Evolutionary conservation across 2,113 vertebrate genomes (phyloP).

Genomic region (Cephalophus harveyi): DNA sequence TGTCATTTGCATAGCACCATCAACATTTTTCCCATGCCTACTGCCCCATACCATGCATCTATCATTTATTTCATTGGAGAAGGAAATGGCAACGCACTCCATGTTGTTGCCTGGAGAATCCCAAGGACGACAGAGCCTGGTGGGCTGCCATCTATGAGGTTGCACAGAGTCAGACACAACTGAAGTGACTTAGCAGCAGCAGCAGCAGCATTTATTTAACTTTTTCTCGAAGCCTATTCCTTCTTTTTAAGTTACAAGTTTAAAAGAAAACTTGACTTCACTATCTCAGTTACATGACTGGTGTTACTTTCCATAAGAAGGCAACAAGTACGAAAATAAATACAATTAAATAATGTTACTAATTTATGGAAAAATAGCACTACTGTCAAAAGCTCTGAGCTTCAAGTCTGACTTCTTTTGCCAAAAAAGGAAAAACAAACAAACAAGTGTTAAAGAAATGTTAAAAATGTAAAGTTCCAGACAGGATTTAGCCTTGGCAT

Average conservation of each 20-base stretch:
- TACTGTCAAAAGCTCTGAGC: not conserved
- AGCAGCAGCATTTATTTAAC: not conserved
- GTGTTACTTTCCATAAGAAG: not conserved
- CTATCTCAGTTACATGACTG: not conserved
- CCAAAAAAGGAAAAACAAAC: not conserved
- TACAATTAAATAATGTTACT: not conserved
- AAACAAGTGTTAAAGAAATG: not conserved
- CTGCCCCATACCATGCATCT: not conserved
- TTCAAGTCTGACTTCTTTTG: not conserved
- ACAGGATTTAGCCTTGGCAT: conserved; percentile 19
- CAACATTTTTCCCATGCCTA: not conserved
- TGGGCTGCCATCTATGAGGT: too few relatives aligned
- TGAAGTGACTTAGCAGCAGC: too few relatives aligned
- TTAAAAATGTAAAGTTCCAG: not conserved
- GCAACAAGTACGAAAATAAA: not conserved
- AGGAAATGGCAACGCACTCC: too few relatives aligned
- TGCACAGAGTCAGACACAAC: too few relatives aligned
- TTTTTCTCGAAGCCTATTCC: not conserved
- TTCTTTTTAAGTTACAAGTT: conserved; percentile 11
- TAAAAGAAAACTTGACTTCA: not conserved
- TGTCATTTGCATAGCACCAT: not conserved
- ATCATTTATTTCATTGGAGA: not conserved
- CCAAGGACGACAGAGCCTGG: too few relatives aligned
- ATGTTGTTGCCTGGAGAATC: too few relatives aligned
- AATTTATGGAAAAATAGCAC: not conserved